A percentile compares a stretch with the other conserved stretches of the same genome.
phyloP scores from a whole-genome alignment of 2,113 vertebrate species.

The Hippocampus comes region DNA sequence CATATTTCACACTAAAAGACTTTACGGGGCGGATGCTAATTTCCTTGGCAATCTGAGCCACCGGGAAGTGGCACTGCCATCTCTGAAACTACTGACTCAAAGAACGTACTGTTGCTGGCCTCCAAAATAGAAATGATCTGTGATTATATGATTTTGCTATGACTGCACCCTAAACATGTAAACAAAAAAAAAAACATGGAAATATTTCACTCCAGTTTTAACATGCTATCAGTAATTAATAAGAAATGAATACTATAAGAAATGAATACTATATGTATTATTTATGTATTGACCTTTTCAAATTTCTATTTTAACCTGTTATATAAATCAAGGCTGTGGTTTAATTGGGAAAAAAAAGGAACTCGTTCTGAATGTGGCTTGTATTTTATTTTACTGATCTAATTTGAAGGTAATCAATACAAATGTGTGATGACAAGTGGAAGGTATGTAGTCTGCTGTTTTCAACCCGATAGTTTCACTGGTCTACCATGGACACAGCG shows the following conservation, averaged over 20 bases:
- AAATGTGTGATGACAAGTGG: slow-evolving; percentile 44
- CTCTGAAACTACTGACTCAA: slow-evolving; percentile 30
- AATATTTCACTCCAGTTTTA: slow-evolving; percentile 41
- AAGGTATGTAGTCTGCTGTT: slow-evolving; percentile 51
- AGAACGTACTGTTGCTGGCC: slow-evolving; percentile 13
- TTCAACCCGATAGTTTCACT: slow-evolving; percentile 31
- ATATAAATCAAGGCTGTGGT: slow-evolving; percentile 79
- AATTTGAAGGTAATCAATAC: slow-evolving; percentile 47
- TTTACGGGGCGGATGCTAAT: slow-evolving; percentile 33
- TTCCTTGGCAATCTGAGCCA: slow-evolving; percentile 31
- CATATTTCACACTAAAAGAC: slow-evolving; percentile 25
- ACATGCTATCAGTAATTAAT: neutral
- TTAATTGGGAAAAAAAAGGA: slow-evolving; percentile 56
- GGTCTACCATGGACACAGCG: slow-evolving; percentile 42
- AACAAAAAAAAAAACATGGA: slow-evolving; percentile 7
- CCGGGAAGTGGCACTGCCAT: slow-evolving; percentile 17
- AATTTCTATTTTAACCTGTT: slow-evolving; percentile 68
- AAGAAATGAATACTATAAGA: too few species aligned
- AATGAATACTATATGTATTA: neutral
- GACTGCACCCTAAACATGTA: slow-evolving; percentile 38
- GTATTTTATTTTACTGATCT: slow-evolving; percentile 43
- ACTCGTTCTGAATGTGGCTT: slow-evolving; percentile 29
- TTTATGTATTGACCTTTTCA: neutral
- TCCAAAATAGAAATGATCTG: slow-evolving; percentile 32
- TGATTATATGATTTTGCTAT: slow-evolving; percentile 50